Evolutionary conservation across 2,888 invertebrate species (phyloP).

Genomic region (Glaucopsyche alexis): DNA sequence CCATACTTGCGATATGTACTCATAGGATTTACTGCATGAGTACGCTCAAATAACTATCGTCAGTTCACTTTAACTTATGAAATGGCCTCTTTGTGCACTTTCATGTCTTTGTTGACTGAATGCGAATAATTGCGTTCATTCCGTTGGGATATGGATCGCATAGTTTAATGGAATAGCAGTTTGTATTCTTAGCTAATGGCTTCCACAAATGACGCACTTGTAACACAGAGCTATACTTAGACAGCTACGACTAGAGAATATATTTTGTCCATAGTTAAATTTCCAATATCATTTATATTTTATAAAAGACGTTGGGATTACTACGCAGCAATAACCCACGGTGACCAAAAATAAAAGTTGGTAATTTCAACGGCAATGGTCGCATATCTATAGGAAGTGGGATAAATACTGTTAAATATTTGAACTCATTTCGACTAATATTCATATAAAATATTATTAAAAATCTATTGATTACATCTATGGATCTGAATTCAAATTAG

Average conservation of each 20-base stretch:
- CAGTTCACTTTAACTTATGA: slow-evolving; percentile 68
- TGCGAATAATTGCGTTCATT: slow-evolving; percentile 68
- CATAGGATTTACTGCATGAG: slow-evolving; percentile 72
- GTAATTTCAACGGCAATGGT: too few relatives aligned
- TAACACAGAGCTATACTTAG: slow-evolving; percentile 46
- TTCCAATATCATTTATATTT: too few relatives aligned
- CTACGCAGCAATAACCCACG: too few relatives aligned
- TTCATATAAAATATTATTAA: too few relatives aligned
- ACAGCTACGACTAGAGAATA: not conserved
- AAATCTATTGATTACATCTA: too few relatives aligned
- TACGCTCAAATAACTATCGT: slow-evolving; percentile 69
- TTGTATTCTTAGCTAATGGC: slow-evolving; percentile 70
- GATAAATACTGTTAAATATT: not conserved
- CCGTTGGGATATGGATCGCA: slow-evolving; percentile 61
- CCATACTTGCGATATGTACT: slow-evolving; percentile 63
- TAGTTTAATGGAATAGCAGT: slow-evolving; percentile 65
- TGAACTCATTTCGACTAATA: not conserved
- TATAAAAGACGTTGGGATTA: too few relatives aligned
- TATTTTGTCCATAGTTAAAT: too few relatives aligned
- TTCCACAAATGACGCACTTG: slow-evolving; percentile 53
- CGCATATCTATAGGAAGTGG: too few relatives aligned
- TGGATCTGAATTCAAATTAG: too few relatives aligned
- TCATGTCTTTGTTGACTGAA: slow-evolving; percentile 65
- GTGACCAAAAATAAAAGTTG: too few relatives aligned
- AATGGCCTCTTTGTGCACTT: slow-evolving; percentile 64